Evolutionary conservation across 2,888 invertebrate species (phyloP).

Genomic region (Aspidiotus destructor): DNA sequence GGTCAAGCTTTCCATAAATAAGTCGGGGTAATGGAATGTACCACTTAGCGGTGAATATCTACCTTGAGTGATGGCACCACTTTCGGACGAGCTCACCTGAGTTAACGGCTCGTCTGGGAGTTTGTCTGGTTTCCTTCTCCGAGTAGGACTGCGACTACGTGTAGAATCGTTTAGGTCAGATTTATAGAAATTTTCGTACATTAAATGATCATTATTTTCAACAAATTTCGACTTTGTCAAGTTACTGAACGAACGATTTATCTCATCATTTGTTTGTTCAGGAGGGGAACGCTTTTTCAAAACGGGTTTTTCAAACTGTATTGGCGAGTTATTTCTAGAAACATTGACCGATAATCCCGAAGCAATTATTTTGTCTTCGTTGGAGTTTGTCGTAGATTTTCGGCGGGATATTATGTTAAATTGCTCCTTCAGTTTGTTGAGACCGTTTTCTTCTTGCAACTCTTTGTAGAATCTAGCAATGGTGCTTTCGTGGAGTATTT

Average conservation of each 20-base stretch:
- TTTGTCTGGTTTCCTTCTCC: not conserved
- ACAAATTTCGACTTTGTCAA: not conserved
- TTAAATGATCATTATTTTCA: not conserved
- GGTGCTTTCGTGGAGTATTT: conserved; percentile 68
- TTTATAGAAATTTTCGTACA: not conserved
- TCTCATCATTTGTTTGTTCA: not conserved
- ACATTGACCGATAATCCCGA: not conserved
- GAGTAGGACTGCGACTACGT: not conserved
- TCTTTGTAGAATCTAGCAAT: conserved; percentile 74
- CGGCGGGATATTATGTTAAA: conserved; percentile 4
- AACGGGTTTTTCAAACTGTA: no score
- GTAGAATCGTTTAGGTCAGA: not conserved
- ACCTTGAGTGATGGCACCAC: not conserved
- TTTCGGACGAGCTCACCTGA: not conserved
- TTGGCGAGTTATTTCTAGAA: not conserved
- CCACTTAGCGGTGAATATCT: conserved; percentile 22
- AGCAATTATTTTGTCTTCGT: not conserved
- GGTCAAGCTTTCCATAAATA: conserved; percentile 28
- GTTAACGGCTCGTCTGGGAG: not conserved
- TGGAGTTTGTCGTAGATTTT: not conserved
- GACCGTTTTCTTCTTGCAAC: conserved; percentile 62
- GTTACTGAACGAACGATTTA: not conserved
- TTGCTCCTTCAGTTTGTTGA: conserved; percentile 28
- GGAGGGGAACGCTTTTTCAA: not conserved
- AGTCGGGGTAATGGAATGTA: conserved; percentile 29